A percentile compares a stretch with the other conserved stretches of the same genome.
Evolutionary conservation across 2,113 vertebrate species (phyloP).

Genomic region (Dicaeum eximium): DNA sequence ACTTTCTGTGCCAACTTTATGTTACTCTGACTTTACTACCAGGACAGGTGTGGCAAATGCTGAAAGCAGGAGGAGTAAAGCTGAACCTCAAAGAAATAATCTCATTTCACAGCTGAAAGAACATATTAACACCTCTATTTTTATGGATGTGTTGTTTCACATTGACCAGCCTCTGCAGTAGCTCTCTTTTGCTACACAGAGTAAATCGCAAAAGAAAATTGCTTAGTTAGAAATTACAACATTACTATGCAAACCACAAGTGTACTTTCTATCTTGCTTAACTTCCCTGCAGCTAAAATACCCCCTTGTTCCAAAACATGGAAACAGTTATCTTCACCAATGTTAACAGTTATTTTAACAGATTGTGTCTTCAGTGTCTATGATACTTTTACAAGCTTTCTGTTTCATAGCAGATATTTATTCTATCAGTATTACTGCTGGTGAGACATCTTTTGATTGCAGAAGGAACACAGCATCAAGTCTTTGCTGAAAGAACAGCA

Average conservation of each 20-base stretch:
- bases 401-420: background rate
- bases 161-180: background rate
- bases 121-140: background rate
- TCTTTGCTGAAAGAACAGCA: background rate
- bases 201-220: background rate
- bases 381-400: background rate
- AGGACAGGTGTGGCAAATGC: background rate
- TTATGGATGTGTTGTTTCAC: background rate
- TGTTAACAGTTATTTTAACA: background rate
- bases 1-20: background rate
- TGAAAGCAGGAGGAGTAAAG: background rate
- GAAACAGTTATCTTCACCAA: background rate
- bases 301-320: background rate
- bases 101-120: background rate
- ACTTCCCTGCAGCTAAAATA: background rate
- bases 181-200: background rate
- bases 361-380: background rate
- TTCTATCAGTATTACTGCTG: background rate
- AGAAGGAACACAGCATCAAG: background rate
- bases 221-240: background rate
- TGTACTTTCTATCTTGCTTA: background rate
- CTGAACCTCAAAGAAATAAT: background rate
- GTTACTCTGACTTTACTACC: background rate
- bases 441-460: background rate
- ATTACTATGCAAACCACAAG: background rate